Evolutionary conservation across 2,797 vertebrate genomes (phyloP).

Genomic region (Poecile montanus): DNA sequence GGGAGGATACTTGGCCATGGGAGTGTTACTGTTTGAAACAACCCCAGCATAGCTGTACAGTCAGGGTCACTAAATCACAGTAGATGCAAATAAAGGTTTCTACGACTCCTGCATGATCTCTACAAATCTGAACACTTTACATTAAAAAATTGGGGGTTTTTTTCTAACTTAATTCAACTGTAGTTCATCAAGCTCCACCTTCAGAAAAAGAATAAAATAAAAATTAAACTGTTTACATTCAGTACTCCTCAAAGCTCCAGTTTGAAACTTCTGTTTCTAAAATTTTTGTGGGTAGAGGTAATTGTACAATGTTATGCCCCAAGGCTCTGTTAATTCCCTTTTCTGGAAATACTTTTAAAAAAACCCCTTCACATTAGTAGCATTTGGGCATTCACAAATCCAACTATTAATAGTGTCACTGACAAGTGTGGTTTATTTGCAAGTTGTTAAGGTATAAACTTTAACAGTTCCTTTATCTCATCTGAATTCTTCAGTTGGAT

Average conservation of each 20-base stretch:
- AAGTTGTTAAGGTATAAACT: not conserved
- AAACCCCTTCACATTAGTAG: fast-evolving
- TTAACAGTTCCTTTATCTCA: not conserved
- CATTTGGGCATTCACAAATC: not conserved
- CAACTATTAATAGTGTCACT: not conserved
- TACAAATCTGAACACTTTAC: not conserved
- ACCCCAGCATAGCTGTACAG: not conserved
- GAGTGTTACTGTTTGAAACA: not conserved
- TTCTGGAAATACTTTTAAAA: not conserved
- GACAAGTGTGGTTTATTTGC: not conserved
- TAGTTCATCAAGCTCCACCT: not conserved
- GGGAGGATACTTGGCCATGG: not conserved
- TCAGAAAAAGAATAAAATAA: not conserved
- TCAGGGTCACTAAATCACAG: not conserved
- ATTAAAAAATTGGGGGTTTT: fast-evolving
- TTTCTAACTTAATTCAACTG: not conserved
- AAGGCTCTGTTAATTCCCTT: not conserved
- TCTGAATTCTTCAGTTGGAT: not conserved
- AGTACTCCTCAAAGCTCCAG: not conserved
- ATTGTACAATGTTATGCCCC: not conserved
- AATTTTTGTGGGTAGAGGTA: not conserved
- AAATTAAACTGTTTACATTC: not conserved
- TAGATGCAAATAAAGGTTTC: not conserved
- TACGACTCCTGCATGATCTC: fast-evolving
- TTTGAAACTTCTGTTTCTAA: not conserved